Base-by-base conservation (phyloP, 2,113 vertebrate genomes). In the Trogon melanurus region DNA sequence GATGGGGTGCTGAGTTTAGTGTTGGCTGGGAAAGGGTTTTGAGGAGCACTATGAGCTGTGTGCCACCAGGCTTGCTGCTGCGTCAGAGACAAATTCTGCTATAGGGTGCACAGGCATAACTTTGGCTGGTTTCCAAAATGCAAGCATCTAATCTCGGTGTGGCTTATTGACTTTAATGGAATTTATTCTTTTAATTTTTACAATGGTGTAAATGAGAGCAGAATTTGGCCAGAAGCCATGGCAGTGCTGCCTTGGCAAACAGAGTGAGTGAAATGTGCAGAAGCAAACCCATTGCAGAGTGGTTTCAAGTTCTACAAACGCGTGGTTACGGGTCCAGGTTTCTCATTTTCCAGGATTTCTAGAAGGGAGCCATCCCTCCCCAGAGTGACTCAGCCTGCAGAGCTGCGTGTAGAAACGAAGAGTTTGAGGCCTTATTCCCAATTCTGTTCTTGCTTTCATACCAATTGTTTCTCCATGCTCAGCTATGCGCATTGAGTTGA, bases 181-280 rank as follows among this genome's bases (percentile, higher is more conserved):
- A 45, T 74, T 91, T 74, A 38, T 94, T 72, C 23, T 88, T 88
- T 70, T 54, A 60, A 74, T 74, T 95, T 79, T 89, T 78, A 58
- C 57, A 51, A 0, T n/a, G 70, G 69, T 90, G 84, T 95, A 88
- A 96, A 34, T 29, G 79, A 93, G 75, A 96, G 60, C 66, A 47
- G 41, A 64, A 26, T 66, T 91, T 93, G 93, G 62, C 89, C 72
- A 45, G 53, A 66, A 88, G 87, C 91, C 85, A 74, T 2, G 0
- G 1, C 1, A 79, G 66, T 29, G 32, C 64, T 85, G 19, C 26
- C 3, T 6, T 88, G 90, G 86, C 95, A 94, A 58, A 60, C 20
- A 41, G 30, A 73, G 51, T 2, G 19, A 80, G 36, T 11, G 80
- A 80, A 88, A 91, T 26, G 48, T 48, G n/a, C 67, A 45, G 78